phyloP scores from a whole-genome alignment of 2,113 vertebrate genomes.

The Centropus unirufus region DNA sequence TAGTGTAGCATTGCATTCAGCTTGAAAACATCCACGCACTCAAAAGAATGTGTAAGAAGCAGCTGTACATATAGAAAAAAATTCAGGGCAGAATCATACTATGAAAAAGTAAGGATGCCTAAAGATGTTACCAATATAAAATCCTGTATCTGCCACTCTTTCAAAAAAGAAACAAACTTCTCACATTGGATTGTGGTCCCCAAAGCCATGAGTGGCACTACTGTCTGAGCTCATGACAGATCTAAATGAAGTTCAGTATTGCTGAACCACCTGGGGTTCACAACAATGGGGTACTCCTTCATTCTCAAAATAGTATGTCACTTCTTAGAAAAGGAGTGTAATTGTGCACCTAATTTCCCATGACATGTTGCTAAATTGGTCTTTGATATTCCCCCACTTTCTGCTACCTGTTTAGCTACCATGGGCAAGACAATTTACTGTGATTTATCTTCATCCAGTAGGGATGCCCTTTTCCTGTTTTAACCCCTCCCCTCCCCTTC shows the following conservation, averaged over 20 bases:
- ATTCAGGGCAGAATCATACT: neutral
- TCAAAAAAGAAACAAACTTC: neutral
- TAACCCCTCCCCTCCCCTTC: fast-evolving
- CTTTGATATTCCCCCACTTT: neutral
- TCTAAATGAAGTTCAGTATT: neutral
- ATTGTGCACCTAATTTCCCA: neutral
- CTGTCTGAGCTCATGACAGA: neutral
- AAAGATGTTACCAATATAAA: neutral
- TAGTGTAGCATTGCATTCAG: neutral
- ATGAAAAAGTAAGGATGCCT: neutral
- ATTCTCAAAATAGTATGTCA: neutral
- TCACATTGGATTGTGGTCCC: neutral
- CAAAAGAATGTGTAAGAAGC: neutral
- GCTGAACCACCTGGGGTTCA: neutral
- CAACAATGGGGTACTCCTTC: neutral
- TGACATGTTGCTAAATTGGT: neutral
- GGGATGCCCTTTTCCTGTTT: neutral
- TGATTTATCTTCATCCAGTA: neutral
- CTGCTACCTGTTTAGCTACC: neutral
- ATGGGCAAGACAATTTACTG: neutral
- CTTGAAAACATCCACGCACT: neutral
- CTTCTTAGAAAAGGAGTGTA: neutral
- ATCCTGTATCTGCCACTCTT: neutral
- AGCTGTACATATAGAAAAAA: neutral
- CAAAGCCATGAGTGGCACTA: neutral